These are phyloP conservation scores for Centruroides sculpturatus DNA, from an alignment of 1,140 invertebrate genomes.

Conservation along the genomic window DNA sequence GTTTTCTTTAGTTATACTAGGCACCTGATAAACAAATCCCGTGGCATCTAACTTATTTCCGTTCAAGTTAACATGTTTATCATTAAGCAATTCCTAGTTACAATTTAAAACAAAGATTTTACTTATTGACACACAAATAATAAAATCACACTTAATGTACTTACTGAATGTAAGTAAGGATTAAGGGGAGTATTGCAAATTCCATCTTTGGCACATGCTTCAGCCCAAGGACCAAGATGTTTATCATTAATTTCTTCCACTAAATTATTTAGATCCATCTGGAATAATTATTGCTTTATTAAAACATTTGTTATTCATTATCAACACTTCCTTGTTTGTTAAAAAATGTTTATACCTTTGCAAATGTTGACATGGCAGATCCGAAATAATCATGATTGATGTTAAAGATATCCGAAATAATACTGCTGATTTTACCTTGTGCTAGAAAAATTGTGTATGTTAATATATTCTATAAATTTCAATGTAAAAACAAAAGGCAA, in stretches of 20 bases:
- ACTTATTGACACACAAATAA: slow-evolving; percentile 30
- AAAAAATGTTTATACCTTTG: slow-evolving; percentile 41
- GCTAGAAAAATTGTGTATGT: slow-evolving; percentile 26
- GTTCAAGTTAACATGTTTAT: slow-evolving; percentile 62
- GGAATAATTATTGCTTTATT: not conserved
- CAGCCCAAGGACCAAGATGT: slow-evolving; percentile 77
- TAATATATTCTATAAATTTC: not conserved
- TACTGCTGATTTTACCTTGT: slow-evolving; percentile 60
- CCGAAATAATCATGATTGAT: slow-evolving; percentile 78
- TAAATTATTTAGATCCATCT: slow-evolving; percentile 43
- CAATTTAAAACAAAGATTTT: not conserved
- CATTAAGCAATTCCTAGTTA: slow-evolving; percentile 49
- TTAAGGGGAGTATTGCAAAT: slow-evolving; percentile 71
- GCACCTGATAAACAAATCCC: slow-evolving; percentile 26
- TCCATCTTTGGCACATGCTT: slow-evolving; percentile 54
- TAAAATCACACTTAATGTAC: no score
- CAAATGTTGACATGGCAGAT: slow-evolving; percentile 54
- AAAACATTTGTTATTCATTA: not conserved
- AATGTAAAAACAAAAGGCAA: not conserved
- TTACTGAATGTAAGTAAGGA: slow-evolving; percentile 57
- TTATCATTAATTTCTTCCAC: slow-evolving; percentile 84
- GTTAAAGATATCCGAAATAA: slow-evolving; percentile 66
- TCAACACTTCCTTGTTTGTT: not conserved
- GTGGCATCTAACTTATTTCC: slow-evolving; percentile 43
- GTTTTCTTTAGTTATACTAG: slow-evolving; percentile 21